Evolutionary conservation across 2,888 invertebrate species (phyloP).

Genomic region (Pharmacophagus antenor): DNA sequence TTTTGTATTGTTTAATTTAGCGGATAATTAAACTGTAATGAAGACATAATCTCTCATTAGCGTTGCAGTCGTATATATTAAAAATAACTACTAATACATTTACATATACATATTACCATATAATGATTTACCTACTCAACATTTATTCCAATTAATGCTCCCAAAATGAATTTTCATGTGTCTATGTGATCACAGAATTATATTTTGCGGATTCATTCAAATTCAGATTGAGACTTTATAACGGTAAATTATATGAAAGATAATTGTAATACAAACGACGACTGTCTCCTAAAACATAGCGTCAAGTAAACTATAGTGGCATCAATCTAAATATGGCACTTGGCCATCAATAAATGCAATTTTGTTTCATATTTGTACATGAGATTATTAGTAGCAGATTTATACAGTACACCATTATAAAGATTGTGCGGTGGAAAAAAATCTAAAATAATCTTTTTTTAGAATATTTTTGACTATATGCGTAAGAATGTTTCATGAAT

Average conservation of each 20-base stretch:
- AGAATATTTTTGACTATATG: not conserved
- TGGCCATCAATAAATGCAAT: conserved; percentile 33
- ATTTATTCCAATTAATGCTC: too few relatives aligned
- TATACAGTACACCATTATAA: not conserved
- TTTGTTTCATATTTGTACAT: conserved; percentile 27
- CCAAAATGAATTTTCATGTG: too few relatives aligned
- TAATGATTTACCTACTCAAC: too few relatives aligned
- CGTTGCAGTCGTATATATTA: too few relatives aligned
- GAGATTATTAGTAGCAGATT: not conserved
- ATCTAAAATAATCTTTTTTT: not conserved
- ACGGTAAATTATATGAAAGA: not conserved
- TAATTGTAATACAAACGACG: conserved; percentile 1
- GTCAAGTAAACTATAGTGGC: not conserved
- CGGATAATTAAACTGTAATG: too few relatives aligned
- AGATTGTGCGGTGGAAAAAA: too few relatives aligned
- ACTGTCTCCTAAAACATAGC: not conserved
- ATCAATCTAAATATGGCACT: conserved; percentile 12
- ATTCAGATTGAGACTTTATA: not conserved
- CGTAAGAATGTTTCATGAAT: not conserved
- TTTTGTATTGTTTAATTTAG: too few relatives aligned
- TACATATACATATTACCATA: too few relatives aligned
- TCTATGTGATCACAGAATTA: too few relatives aligned
- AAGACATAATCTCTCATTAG: too few relatives aligned
- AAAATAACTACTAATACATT: too few relatives aligned
- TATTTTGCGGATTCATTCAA: too few relatives aligned